Conservation (phyloP, 1,140 invertebrate genomes). For the Drosophila dunni region DNA sequence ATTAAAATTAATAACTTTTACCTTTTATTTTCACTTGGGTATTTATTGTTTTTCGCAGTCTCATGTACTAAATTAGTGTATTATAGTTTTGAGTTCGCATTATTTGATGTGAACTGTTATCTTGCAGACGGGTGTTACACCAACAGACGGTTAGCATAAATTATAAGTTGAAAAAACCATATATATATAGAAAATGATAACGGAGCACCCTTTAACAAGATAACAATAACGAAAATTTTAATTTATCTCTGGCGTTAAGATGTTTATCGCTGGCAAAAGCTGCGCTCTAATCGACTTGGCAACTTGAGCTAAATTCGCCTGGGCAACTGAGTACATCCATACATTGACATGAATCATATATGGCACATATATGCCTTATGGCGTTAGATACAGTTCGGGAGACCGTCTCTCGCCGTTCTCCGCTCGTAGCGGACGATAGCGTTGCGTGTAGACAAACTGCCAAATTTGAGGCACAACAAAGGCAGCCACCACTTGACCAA, state of each 20-base stretch:
- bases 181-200: conserved; percentile 27
- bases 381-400: conserved; percentile 3
- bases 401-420: not conserved
- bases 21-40: not conserved
- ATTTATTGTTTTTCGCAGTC: not conserved
- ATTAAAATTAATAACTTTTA: not conserved
- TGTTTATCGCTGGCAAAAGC: conserved; percentile 9
- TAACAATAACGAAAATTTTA: conserved; percentile 12
- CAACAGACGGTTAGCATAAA: not conserved
- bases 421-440: not conserved
- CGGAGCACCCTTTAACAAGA: conserved; percentile 3
- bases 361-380: not conserved
- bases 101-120: conserved; percentile 22
- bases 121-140: conserved; percentile 10
- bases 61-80: conserved; percentile 6
- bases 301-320: conserved; percentile 8
- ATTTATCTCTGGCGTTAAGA: conserved; percentile 13
- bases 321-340: conserved; percentile 1
- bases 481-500: conserved; percentile 44
- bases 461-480: conserved; percentile 49
- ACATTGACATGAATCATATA: not conserved
- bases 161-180: conserved; percentile 22
- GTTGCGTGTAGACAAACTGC: conserved; percentile 20
- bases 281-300: conserved; percentile 7
- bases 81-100: conserved; percentile 5